Conservation (phyloP, 2,888 invertebrate genomes). For the Meiosimyza decipiens region DNA sequence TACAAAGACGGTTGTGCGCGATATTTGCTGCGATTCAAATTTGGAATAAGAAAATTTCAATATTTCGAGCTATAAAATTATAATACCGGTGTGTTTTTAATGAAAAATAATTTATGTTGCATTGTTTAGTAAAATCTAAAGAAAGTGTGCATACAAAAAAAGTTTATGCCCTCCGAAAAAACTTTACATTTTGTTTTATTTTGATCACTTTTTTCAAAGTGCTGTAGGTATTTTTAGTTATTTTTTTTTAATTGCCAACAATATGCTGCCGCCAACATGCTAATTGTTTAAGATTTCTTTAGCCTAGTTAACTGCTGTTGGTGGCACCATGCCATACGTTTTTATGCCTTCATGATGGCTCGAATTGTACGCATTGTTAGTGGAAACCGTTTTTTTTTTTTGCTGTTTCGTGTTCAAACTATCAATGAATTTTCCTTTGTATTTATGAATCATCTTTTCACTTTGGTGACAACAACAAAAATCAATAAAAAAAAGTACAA, state of each 20-base stretch:
- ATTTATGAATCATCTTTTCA: conserved; percentile 6
- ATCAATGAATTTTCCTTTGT: background rate
- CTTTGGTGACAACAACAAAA: too few species aligned
- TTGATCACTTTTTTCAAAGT: too few species aligned
- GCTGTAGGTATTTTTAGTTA: too few species aligned
- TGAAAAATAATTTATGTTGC: background rate
- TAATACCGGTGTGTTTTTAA: background rate
- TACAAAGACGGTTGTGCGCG: conserved; percentile 38
- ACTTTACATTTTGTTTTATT: too few species aligned
- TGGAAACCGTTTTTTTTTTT: background rate
- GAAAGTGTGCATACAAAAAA: too few species aligned
- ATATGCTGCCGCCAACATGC: background rate
- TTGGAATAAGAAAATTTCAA: background rate
- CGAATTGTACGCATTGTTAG: background rate
- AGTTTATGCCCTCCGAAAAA: too few species aligned
- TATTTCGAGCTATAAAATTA: background rate
- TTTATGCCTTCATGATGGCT: background rate
- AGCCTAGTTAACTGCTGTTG: conserved; percentile 27
- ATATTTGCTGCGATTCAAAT: background rate
- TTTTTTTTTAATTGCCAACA: background rate
- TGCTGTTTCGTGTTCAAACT: background rate
- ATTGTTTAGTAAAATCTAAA: too few species aligned
- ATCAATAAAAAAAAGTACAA: too few species aligned
- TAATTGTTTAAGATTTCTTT: conserved; percentile 41
- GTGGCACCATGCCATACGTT: background rate